Evolutionary conservation across 2,888 invertebrate species (phyloP), one percentile per base, ranked within the genome.

Genomic region (Dicyrtoma fusca): DNA sequence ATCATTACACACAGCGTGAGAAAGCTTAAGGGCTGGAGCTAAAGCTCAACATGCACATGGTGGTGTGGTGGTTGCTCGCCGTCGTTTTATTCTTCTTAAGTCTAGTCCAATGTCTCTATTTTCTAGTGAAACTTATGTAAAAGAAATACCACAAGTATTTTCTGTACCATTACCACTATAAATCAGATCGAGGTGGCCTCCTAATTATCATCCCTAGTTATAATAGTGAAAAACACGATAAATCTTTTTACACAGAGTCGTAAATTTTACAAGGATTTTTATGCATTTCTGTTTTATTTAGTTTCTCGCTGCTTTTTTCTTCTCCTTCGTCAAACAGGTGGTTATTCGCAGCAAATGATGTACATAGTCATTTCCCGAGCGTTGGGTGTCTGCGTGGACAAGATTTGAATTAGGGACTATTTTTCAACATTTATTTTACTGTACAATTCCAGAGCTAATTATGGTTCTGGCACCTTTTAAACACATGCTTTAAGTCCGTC

Each of bases 111-210:
- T 62, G 70, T 70, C 70, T 70, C 53, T 55, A 70, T 70, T 70
- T 64, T 49, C 21, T 23, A n/a, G n/a, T n/a, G n/a, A n/a, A n/a
- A n/a, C n/a, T n/a, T n/a, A 2, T n/a, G n/a, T 61, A 47, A 13
- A 47, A 14, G 11, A 25, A 64, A 49, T 19, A 68, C 57, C 57
- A 68, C 57, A 23, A 68, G 57, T 68, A 57, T 57, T 68, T 53
- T 69, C 69, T 61, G 47, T 25, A 11, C 70, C 53, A 63, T 51
- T 62, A 63, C 63, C 63, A 70, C 75, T 74, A 77, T 79, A 77
- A 79, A 79, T 79, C 77, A 79, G 76, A 76, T 76, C 74, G 74
- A 78, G 78, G 78, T 78, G 78, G 78, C 76, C 78, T 55, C 63
- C 34, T 70, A 70, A 70, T 70, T 70, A 63, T 62, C 61, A 69